A percentile compares a stretch with the other conserved stretches of the same genome.
These are phyloP conservation scores for Botrylloides violaceus DNA, from an alignment of 23 tunicate genomes.

Conservation along the genomic window DNA sequence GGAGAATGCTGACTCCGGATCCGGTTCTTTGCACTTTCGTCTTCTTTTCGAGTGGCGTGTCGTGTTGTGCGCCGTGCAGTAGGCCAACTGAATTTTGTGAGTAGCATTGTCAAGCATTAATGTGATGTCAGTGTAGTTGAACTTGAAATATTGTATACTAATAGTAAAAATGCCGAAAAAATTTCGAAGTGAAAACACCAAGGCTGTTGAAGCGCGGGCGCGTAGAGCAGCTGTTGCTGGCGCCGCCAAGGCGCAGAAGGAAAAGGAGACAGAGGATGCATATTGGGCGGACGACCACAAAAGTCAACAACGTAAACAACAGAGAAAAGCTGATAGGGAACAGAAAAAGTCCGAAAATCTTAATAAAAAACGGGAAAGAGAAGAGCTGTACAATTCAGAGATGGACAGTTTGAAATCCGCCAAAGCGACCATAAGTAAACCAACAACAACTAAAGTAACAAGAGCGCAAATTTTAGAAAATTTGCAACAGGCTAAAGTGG, in stretches of 20 bases:
- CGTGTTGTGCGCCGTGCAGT: too few species aligned
- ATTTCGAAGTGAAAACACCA: constrained; percentile 77
- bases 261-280: constrained; percentile 68
- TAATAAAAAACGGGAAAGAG: constrained; percentile 62
- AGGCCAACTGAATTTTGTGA: too few species aligned
- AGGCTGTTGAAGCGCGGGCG: constrained; percentile 80
- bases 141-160: too few species aligned
- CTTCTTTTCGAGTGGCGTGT: too few species aligned
- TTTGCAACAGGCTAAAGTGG: constrained; percentile 24
- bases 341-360: constrained; percentile 43
- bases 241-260: constrained; percentile 25
- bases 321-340: constrained; percentile 74
- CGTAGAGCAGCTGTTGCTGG: constrained; percentile 66
- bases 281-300: constrained; percentile 89
- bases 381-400: constrained; percentile 68
- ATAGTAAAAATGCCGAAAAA: constrained; percentile 93
- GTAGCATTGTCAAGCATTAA: too few species aligned
- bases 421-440: constrained; percentile 13
- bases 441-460: constrained; percentile 39
- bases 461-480: constrained; percentile 59
- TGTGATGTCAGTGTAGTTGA: too few species aligned
- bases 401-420: constrained; percentile 47
- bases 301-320: constrained; percentile 43
- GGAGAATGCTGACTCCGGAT: too few species aligned
- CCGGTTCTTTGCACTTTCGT: too few species aligned